Conservation (phyloP, 2,113 vertebrate genomes). For the Copsychus sechellarum region DNA sequence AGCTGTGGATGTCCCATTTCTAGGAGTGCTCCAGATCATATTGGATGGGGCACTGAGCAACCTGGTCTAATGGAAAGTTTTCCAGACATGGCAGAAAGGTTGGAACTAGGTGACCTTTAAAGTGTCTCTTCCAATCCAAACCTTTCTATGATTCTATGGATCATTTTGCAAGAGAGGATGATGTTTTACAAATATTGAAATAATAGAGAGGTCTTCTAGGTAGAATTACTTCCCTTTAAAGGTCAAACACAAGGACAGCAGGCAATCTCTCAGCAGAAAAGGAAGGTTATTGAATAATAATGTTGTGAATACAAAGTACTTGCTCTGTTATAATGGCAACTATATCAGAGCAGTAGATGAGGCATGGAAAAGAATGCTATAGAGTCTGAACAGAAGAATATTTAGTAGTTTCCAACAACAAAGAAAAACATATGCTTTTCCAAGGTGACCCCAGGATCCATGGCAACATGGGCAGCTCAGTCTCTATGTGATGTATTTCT, state of each 20-base stretch:
- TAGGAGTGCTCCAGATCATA: neutral
- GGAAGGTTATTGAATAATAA: neutral
- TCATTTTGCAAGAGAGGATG: neutral
- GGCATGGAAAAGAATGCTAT: neutral
- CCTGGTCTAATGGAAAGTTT: neutral
- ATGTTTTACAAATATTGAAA: neutral
- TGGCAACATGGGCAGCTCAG: neutral
- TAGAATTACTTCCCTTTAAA: neutral
- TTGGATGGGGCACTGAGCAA: neutral
- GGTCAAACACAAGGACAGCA: neutral
- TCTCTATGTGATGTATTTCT: neutral
- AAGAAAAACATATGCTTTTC: neutral
- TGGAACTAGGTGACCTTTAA: neutral
- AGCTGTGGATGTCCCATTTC: neutral
- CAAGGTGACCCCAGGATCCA: neutral
- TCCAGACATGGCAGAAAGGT: rapidly evolving
- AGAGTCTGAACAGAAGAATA: neutral
- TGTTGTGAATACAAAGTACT: neutral
- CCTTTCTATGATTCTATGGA: neutral
- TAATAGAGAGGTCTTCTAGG: neutral
- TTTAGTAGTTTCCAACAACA: neutral
- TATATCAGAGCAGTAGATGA: neutral
- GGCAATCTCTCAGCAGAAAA: neutral
- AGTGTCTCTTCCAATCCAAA: neutral
- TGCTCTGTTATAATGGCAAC: neutral